Conservation (phyloP, 1,140 invertebrate species). For the Oreohelix idahoensis region DNA sequence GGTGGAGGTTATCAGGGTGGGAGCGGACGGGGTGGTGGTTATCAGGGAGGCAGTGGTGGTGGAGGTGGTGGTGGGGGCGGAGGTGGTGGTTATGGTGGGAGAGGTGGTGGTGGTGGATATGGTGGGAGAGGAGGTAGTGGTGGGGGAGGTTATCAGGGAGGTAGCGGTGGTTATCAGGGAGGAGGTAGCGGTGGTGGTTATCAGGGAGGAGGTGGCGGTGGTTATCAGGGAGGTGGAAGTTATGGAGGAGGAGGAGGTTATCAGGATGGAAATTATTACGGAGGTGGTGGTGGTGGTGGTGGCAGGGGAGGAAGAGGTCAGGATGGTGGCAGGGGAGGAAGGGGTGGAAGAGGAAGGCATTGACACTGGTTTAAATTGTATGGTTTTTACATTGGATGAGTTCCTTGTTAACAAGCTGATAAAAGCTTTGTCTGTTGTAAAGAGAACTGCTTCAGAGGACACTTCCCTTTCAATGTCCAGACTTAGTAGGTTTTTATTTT, state of each 20-base stretch:
- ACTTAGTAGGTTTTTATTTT: too few species aligned
- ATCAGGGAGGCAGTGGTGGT: constrained; percentile 9
- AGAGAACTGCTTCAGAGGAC: too few species aligned
- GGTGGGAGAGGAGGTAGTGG: not conserved
- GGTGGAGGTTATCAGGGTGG: constrained; percentile 39
- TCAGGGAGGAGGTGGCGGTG: not conserved
- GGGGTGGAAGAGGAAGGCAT: constrained; percentile 29
- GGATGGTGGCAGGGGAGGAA: constrained; percentile 6
- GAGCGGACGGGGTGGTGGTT: constrained; percentile 5
- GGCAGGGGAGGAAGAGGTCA: not conserved
- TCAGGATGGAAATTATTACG: not conserved
- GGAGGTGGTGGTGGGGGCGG: constrained; percentile 9
- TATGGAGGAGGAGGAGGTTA: constrained; percentile 15
- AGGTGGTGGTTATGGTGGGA: not conserved
- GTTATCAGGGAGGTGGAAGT: constrained; percentile 4
- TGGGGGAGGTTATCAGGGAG: not conserved
- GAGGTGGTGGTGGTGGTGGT: constrained; percentile 5
- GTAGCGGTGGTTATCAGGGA: not conserved
- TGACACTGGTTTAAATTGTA: not conserved
- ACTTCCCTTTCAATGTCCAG: too few species aligned
- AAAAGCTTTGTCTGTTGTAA: too few species aligned
- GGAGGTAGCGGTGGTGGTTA: constrained; percentile 13
- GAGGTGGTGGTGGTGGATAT: not conserved
- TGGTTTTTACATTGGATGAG: too few species aligned
- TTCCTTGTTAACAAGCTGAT: too few species aligned